Base-by-base conservation (phyloP, 2,113 vertebrate species). In the Myotis davidii region DNA sequence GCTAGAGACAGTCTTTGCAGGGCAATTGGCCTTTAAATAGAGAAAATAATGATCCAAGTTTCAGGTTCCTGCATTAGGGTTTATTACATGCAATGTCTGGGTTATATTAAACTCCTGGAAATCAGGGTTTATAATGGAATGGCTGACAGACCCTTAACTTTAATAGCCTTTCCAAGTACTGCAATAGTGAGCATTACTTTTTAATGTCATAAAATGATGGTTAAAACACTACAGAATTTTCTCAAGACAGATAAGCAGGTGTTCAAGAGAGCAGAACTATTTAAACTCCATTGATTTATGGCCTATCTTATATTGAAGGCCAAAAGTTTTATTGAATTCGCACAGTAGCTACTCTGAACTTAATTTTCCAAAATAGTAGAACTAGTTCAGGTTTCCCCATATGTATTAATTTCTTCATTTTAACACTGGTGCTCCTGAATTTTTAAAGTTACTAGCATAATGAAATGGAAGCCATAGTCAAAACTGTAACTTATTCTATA, bases 71-170 rank as follows among this genome's bases (percentile, higher is more conserved):
- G 61, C 69, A 96, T 98, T 98, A 98, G 91, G 69, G 93, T 97
- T 97, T 97, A 97, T 97, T 97, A 97, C 95, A 95, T 94, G 95
- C 11, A 16, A 96, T 94, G 94, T 97, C 97, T 97, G 85, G 76
- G 86, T 96, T 97, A 97, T 98, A 98, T 97, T 97, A 98, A 98
- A 98, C 54, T 74, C 64, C 94, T 98, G 96, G 97, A 98, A 98
- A 98, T 97, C 97, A 97, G 96, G 97, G 79, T 96, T 97, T 98
- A 95, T 98, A 98, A 98, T 98, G 90, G 88, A 98, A 98, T 98
- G 96, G 97, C 96, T 98, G 97, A 98, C 98, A 98, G 97, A 97
- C 94, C 48, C 98, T 98, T 98, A 98, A 98, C 97, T 98, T 98
- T 98, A 98, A 98, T 96, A 86, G 91, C 88, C 96, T 96, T 98